Evolutionary conservation across 2,797 vertebrate genomes (phyloP).

Genomic region (Luscinia megarhynchos): DNA sequence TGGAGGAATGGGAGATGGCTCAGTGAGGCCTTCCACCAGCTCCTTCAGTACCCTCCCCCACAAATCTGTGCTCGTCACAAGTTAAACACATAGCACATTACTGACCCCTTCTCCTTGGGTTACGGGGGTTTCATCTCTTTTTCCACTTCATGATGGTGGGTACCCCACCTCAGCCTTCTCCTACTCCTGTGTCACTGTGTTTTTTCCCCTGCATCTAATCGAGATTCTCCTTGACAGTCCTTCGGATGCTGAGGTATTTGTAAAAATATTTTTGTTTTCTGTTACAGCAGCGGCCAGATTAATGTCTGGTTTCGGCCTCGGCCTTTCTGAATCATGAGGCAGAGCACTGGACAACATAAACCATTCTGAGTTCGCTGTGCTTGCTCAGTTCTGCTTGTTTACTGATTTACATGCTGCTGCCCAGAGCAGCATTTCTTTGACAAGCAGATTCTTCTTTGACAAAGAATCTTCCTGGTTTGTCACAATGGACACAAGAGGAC

Average conservation of each 20-base stretch:
- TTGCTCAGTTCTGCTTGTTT: not conserved
- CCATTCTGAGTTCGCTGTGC: not conserved
- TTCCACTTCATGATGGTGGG: not conserved
- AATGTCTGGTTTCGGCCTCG: not conserved
- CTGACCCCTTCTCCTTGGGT: not conserved
- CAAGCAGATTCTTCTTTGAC: not conserved
- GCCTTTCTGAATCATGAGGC: not conserved
- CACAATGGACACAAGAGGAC: not conserved
- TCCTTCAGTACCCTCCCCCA: not conserved
- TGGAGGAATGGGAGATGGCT: not conserved
- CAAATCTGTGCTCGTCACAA: not conserved
- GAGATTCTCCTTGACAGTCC: not conserved
- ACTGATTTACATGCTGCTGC: not conserved
- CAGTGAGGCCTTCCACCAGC: not conserved
- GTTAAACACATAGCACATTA: no score
- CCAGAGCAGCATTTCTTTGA: not conserved
- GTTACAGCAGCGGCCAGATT: not conserved
- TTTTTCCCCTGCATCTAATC: not conserved
- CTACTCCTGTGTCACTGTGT: no score
- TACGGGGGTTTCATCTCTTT: not conserved
- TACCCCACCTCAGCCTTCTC: not conserved
- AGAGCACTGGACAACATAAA: not conserved
- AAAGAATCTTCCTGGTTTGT: not conserved
- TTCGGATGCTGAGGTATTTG: not conserved
- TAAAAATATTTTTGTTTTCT: not conserved